phyloP scores from a whole-genome alignment of 1,140 invertebrate genomes.

The Hycleus cichorii region DNA sequence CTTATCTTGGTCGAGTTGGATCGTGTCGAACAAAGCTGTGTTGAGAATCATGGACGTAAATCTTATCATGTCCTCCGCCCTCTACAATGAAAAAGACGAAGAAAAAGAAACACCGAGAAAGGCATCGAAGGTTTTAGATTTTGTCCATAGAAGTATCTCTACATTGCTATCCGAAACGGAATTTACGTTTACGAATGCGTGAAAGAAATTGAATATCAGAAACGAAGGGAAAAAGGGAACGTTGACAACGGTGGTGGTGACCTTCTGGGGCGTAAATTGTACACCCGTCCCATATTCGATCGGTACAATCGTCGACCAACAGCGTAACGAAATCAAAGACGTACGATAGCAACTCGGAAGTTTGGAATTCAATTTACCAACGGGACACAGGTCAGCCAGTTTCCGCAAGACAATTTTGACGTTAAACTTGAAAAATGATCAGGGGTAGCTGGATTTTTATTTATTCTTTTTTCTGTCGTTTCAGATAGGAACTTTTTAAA shows the following conservation, averaged over 20 bases:
- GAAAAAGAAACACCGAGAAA: too few species aligned
- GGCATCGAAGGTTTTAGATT: background rate
- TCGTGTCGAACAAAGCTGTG: too few species aligned
- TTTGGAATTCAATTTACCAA: slow-evolving; percentile 27
- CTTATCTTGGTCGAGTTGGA: too few species aligned
- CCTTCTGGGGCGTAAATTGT: slow-evolving; percentile 24
- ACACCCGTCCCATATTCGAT: slow-evolving; percentile 8
- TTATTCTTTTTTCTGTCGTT: slow-evolving; percentile 6
- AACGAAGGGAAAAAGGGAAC: background rate
- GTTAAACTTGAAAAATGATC: slow-evolving; percentile 22
- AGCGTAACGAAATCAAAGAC: slow-evolving; percentile 30
- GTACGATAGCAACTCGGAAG: slow-evolving; percentile 16
- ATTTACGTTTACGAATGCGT: slow-evolving; percentile 28
- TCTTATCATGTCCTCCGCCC: too few species aligned
- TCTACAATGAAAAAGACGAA: too few species aligned
- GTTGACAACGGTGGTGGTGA: slow-evolving; percentile 10
- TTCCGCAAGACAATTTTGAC: slow-evolving; percentile 23
- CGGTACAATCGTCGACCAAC: slow-evolving; percentile 9
- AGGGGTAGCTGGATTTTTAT: slow-evolving; percentile 13
- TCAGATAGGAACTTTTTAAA: background rate
- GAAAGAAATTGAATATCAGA: slow-evolving; percentile 30
- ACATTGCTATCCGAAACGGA: slow-evolving; percentile 15
- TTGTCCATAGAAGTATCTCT: slow-evolving; percentile 7
- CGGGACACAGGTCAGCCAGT: slow-evolving; percentile 27
- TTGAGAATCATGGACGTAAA: too few species aligned